A percentile compares a stretch with the other conserved stretches of the same genome.
phyloP scores from a whole-genome alignment of 2,888 invertebrate genomes.

The Ectemnius lituratus region DNA sequence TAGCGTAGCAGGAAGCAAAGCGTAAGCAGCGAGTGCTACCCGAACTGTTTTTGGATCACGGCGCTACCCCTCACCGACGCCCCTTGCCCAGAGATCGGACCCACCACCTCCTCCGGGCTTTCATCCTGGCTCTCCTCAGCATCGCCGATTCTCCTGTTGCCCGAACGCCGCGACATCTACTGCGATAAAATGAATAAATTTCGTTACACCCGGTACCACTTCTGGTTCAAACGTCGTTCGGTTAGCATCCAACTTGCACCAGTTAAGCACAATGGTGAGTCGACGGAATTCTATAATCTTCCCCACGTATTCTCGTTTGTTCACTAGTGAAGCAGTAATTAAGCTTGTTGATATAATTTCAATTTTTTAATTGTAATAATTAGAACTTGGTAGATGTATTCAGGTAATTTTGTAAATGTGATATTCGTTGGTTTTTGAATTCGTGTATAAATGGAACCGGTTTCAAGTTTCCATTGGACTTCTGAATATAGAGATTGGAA shows the following conservation, averaged over 20 bases:
- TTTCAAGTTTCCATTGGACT: neutral
- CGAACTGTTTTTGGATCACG: constrained; percentile 76
- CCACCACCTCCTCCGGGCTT: constrained; percentile 11
- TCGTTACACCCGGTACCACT: constrained; percentile 86
- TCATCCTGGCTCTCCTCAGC: constrained; percentile 68
- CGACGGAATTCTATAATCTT: constrained; percentile 9
- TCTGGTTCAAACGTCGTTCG: constrained; percentile 88
- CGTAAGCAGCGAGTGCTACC: constrained; percentile 60
- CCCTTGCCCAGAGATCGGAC: constrained; percentile 19
- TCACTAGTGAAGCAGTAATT: neutral
- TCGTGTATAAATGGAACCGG: neutral
- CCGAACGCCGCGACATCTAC: constrained; percentile 83
- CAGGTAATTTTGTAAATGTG: neutral
- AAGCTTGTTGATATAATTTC: neutral
- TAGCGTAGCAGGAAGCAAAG: constrained; percentile 67
- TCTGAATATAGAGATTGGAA: neutral
- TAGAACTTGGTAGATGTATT: no score
- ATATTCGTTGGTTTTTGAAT: neutral
- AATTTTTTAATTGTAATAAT: neutral
- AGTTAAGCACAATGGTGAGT: constrained; percentile 54
- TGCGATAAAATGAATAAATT: constrained; percentile 86
- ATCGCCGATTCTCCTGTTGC: constrained; percentile 79
- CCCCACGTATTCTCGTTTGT: neutral
- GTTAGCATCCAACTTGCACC: constrained; percentile 82
- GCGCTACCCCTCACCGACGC: constrained; percentile 60